Evolutionary conservation across 2,797 vertebrate genomes (phyloP), one percentile per base, ranked within the genome.

Genomic region (Crax fasciolata): DNA sequence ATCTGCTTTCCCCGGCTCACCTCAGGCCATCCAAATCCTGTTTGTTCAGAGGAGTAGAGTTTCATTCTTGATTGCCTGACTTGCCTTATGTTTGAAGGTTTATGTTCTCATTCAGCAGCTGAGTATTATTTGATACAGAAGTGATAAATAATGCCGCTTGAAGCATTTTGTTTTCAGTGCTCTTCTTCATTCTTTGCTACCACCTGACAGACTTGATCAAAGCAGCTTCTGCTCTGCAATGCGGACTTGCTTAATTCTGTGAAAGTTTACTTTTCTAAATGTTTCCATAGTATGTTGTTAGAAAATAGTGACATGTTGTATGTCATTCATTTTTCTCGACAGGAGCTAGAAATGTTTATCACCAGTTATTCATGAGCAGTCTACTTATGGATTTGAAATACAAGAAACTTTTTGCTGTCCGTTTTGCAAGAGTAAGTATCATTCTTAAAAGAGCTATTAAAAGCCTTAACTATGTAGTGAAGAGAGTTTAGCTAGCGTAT

Each of bases 331-430:
- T 92, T 94, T 87, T 83, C 71, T 88, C 91, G 92, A 77, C 87
- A 99, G 99, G 99, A 91, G 99, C 99, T 9, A 98, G 99, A 95
- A 99, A 98, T 92, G 98, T 99, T 27, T 99, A 99, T 97, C 99
- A 99, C 91, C 99, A 99, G 97, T 97, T 99, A 89, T 98, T 99
- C 91, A 99, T 99, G 99, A 99, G 99, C 98, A 99, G 99, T 89
- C 98, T 99, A 15, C 98, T 99, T 84, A 99, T 99, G 99, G 99
- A 99, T 97, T 98, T 99, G 89, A 99, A 99, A 86, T 99, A 99
- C 93, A 99, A 99, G 98, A 99, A 99, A 94, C 97, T 99, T 39
- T 99, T 99, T 46, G 99, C 99, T 66, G 97, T 99, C 92, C 98
- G 98, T 90, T 99, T 99, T 95, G 99, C 99, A 58, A 99, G 99